Evolutionary conservation across 2,888 invertebrate genomes (phyloP), one percentile per base, ranked within the genome.

Genomic region (Chymomyza procnemis): DNA sequence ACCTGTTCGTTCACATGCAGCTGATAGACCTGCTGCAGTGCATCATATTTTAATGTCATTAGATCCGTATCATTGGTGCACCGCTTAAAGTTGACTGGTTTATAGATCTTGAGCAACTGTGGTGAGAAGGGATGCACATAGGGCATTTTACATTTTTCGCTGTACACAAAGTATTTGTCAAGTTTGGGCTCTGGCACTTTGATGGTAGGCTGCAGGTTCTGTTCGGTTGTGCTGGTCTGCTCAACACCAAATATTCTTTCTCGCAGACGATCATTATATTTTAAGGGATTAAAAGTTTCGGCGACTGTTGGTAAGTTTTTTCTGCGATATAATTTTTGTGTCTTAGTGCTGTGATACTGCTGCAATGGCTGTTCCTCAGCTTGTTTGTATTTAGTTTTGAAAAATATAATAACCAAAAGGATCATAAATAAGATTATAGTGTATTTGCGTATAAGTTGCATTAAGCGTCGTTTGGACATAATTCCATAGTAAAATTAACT

Each of bases 121-220:
- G 74, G 52, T 61, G 93, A 92, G 74, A 93, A 93, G 6, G 93
- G 92, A 79, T 94, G 92, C 70, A 93, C 76, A 60, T 93, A 92
- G 4, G 93, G 92, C 84, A 94, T 94, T 79, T 92, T 92, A 80
- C 94, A 94, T 79, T 92, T 92, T 19, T 92, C 88, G 78, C 92
- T 93, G 90, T 92, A 86, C 22, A 88, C 88, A 87, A 85, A 59
- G 85, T 26, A 63, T 19, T 18, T 21, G 6, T 54, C 18, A 1
- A 14, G 14, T 14, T 18, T 21, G 14, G 54, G 22, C 12, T 22
- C 8, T 5, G 12, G 12, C 12, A n/a, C n/a, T n/a, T 26, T 26
- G 0, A 8, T 26, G 26, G 4, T 26, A 8, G 26, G 4, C 26
- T 26, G 4, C 5, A 26, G 3, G 5, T 26, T 8, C 26, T 6